Conservation (phyloP, 2,888 invertebrate genomes). For the Agrenia bidenticulata region DNA sequence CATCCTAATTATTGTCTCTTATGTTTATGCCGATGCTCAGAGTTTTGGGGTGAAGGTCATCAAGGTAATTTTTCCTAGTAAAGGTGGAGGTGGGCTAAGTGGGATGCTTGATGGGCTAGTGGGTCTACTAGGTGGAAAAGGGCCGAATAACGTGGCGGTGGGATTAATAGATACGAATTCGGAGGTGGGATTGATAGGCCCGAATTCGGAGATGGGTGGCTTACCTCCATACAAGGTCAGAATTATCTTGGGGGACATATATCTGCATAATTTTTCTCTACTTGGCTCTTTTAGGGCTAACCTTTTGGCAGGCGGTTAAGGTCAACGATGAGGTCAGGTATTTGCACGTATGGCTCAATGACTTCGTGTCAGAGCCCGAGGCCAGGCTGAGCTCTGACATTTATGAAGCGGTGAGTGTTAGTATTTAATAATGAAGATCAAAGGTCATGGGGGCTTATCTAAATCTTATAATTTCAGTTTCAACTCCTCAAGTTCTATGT, state of each 20-base stretch:
- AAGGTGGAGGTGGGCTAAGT: not conserved
- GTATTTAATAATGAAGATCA: not conserved
- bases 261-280: slow-evolving; percentile 27
- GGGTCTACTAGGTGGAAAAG: not conserved
- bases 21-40: not conserved
- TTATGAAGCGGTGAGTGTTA: slow-evolving; percentile 1
- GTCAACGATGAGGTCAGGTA: slow-evolving; percentile 12
- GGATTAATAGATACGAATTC: not conserved
- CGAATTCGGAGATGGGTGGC: not conserved
- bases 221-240: slow-evolving; percentile 25
- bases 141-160: not conserved
- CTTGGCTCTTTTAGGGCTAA: slow-evolving; percentile 15
- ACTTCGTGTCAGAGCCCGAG: slow-evolving; percentile 10
- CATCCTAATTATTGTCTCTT: not conserved
- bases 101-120: not conserved
- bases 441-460: not conserved
- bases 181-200: not conserved
- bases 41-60: not conserved
- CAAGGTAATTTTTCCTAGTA: not conserved
- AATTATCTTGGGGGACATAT: slow-evolving; percentile 31
- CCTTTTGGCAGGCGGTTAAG: slow-evolving; percentile 13
- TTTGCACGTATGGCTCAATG: slow-evolving; percentile 17
- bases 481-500: slow-evolving; percentile 3
- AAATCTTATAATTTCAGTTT: slow-evolving; percentile 6
- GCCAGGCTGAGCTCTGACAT: not conserved